Evolutionary conservation across 2,797 vertebrate genomes (phyloP), one percentile per base, ranked within the genome.

Genomic region (Neomorphus geoffroyi): DNA sequence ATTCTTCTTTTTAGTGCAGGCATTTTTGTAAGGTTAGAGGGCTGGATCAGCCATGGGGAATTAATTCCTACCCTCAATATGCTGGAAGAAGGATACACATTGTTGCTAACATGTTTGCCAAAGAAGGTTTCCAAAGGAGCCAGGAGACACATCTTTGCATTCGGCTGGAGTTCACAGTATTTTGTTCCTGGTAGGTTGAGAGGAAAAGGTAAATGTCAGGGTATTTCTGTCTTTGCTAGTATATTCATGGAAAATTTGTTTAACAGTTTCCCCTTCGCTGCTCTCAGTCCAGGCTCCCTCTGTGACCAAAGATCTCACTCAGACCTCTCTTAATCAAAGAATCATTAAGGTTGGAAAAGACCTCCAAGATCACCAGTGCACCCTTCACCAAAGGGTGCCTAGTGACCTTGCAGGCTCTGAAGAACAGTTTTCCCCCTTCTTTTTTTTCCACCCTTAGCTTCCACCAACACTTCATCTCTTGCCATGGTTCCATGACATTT

Each of bases 1-100:
- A 87, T 80, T 77, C 69, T 75, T 88, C 10, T 46, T 70, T 74
- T 75, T 61, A 67, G 80, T 13, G 69, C 50, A 69, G 80, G 28
- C 74, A 57, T 95, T 93, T 93, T 73, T 91, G 67, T 57, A 91
- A 71, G 48, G 80, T 86, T 82, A 91, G 71, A 65, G 62, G 72
- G 71, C 18, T 91, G 80, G 62, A 69, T 85, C 80, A 51, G 22
- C 46, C 56, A 17, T 11, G 51, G 53, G 43, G 57, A 86, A 79
- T 88, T 79, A 86, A 82, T 85, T 86, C 75, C 41, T 61, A 82
- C 62, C 84, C 57, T 78, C 35, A 60, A 19, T 18, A 37, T 3
- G 1, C 60, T 64, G 30, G 18, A 46, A 78, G 51, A 75, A 39
- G n/a, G 78, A 45, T 71, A 54, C 56, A 41, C 39, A 46, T 54